Percentiles rank a stretch among this genome's conserved stretches.
These are phyloP conservation scores for Distichodus sexfasciatus DNA, from an alignment of 2,797 vertebrate species.

Conservation along the genomic window DNA sequence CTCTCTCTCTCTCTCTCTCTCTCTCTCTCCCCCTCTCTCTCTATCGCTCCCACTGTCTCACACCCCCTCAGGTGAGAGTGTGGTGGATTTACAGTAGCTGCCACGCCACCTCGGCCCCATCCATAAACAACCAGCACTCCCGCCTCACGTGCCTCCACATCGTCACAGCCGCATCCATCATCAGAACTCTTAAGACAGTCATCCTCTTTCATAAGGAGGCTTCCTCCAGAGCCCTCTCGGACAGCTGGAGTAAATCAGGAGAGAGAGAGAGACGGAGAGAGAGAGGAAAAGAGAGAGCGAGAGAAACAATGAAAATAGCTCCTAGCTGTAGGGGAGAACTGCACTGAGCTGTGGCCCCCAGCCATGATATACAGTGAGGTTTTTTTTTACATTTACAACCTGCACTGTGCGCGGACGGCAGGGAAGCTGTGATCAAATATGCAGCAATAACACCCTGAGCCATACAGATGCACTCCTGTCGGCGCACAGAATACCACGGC, in stretches of 20 bases:
- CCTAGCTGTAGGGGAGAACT: constrained; percentile 47
- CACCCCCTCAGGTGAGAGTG: constrained; percentile 49
- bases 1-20: background rate
- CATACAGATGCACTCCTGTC: constrained; percentile 25
- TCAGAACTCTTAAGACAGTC: constrained; percentile 62
- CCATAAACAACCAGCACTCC: constrained; percentile 59
- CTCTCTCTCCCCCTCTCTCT: constrained; percentile 7
- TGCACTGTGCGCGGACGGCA: constrained; percentile 18
- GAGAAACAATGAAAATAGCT: constrained; percentile 52
- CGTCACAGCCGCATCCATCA: constrained; percentile 56
- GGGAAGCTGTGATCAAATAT: constrained; percentile 44
- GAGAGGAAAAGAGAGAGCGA: constrained; percentile 15
- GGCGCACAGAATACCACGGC: constrained; percentile 20
- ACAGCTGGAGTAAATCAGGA: constrained; percentile 58
- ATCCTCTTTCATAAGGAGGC: constrained; percentile 62
- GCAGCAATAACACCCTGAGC: constrained; percentile 41
- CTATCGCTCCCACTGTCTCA: background rate
- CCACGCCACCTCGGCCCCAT: constrained; percentile 53
- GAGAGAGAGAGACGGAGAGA: constrained; percentile 7
- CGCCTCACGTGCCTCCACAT: constrained; percentile 57
- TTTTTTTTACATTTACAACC: constrained; percentile 49
- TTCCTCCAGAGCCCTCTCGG: constrained; percentile 54
- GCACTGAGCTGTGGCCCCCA: constrained; percentile 31
- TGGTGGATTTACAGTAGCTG: constrained; percentile 55
- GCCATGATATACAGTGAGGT: constrained; percentile 45